Evolutionary conservation across 2,113 vertebrate genomes (phyloP).

Genomic region (Eulacestoma nigropectus): DNA sequence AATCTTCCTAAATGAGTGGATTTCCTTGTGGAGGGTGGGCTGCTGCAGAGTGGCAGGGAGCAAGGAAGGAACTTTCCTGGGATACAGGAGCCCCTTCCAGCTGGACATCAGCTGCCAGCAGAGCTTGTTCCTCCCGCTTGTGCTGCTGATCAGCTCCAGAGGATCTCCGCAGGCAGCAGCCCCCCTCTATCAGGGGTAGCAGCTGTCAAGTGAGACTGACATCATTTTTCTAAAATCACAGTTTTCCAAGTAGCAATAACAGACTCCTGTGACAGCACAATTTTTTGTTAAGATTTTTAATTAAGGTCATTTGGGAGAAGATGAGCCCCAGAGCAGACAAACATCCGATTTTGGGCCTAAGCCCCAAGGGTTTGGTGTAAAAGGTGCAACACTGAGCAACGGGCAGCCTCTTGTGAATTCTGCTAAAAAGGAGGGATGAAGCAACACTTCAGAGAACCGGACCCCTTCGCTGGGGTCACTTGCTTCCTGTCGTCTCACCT

Average conservation of each 20-base stretch:
- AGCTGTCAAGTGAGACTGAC: neutral
- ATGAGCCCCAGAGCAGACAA: neutral
- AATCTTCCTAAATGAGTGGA: neutral
- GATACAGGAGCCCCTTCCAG: neutral
- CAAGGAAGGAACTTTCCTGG: rapidly evolving
- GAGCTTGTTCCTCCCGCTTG: neutral
- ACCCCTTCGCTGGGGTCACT: neutral
- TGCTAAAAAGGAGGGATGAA: neutral
- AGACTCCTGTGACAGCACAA: neutral
- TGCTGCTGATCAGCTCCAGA: neutral
- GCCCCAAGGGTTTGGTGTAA: rapidly evolving
- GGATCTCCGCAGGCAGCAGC: neutral
- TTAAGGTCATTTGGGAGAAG: rapidly evolving
- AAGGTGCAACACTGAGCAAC: neutral
- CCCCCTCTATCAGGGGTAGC: neutral
- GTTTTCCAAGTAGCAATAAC: neutral
- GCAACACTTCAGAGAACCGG: neutral
- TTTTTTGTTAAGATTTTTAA: neutral
- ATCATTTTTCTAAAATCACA: neutral
- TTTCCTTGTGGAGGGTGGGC: neutral
- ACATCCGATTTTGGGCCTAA: neutral
- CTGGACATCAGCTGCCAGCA: neutral
- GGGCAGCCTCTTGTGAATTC: neutral
- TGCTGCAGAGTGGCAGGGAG: neutral
- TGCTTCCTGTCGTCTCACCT: neutral